Evolutionary conservation across 2,888 invertebrate species (phyloP), one percentile per base, ranked within the genome.

Genomic region (Drosophila anomalata): DNA sequence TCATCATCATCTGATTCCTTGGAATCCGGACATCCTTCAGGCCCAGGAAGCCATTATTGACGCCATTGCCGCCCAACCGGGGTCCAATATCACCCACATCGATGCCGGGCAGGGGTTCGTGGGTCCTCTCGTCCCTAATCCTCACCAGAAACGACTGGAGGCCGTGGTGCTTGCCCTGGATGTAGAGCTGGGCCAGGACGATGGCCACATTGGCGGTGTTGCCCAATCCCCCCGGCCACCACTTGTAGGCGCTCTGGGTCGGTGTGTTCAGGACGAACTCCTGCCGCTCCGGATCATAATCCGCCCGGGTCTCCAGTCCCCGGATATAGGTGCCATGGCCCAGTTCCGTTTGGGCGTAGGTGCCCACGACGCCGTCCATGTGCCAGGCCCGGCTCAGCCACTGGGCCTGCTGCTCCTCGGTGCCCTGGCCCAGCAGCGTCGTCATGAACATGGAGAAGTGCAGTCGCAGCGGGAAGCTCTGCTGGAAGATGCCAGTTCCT

Each of bases 221-320:
- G 0, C 97, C 98, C 94, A 98, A 92, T 88, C 96, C 96, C 6
- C 98, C 98, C n/a, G 98, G 97, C 98, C 98, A 98, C 97, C 97
- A 98, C 92, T 98, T 99, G 90, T 96, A 96, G 0, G 98, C 94
- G 0, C 97, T 96, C 22, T 97, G 91, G 0, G 95, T 96, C 1
- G 98, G 98, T 56, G 96, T 96, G 89, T 98, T 94, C 29, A 99
- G 91, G 20, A 98, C 92, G 89, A 99, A 99, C 92, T 98, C 96
- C 89, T 97, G 93, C 0, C 94, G 95, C 2, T 91, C 89, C 0
- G 94, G 92, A 90, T 98, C 98, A 90, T 97, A 99, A 0, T 96
- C 97, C 1, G 98, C 97, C 0, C 96, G 96, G 0, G 98, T 98
- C 93, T 99, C 98, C 74, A 99, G 91, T 0, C 97, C 90, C 76